A percentile compares a stretch with the other conserved stretches of the same genome.
Conservation (phyloP, 2,113 vertebrate genomes). For the Dasyurus viverrinus region DNA sequence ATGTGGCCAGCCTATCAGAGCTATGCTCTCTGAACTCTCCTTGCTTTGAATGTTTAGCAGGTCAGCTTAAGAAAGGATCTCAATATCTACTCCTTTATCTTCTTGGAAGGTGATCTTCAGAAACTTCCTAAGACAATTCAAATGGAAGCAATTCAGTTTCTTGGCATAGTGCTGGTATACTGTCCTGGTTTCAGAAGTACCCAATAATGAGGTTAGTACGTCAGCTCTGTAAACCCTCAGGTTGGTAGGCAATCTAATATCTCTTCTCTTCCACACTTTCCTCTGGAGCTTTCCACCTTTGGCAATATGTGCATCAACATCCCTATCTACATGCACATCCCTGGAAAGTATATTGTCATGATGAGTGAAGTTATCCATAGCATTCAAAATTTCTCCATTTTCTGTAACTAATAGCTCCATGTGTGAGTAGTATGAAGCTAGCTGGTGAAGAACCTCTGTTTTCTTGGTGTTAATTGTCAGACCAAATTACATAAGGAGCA, state of each 20-base stretch:
- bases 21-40: too few species aligned
- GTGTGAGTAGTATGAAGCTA: neutral
- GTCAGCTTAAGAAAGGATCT: too few species aligned
- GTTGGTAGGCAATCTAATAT: neutral
- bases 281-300: neutral
- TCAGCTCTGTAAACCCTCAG: neutral
- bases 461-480: neutral
- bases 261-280: neutral
- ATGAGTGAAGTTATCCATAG: neutral
- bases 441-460: too few species aligned
- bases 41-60: too few species aligned
- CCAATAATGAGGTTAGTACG: neutral
- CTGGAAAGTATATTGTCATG: neutral
- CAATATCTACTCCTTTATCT: too few species aligned
- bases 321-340: neutral
- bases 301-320: neutral
- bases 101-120: too few species aligned
- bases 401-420: neutral
- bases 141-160: too few species aligned
- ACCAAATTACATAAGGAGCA: neutral
- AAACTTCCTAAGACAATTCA: too few species aligned
- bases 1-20: too few species aligned
- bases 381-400: neutral
- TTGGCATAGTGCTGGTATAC: too few species aligned
- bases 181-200: too few species aligned